phyloP scores from a whole-genome alignment of 2,797 vertebrate species.

The Gambusia yucatana region DNA sequence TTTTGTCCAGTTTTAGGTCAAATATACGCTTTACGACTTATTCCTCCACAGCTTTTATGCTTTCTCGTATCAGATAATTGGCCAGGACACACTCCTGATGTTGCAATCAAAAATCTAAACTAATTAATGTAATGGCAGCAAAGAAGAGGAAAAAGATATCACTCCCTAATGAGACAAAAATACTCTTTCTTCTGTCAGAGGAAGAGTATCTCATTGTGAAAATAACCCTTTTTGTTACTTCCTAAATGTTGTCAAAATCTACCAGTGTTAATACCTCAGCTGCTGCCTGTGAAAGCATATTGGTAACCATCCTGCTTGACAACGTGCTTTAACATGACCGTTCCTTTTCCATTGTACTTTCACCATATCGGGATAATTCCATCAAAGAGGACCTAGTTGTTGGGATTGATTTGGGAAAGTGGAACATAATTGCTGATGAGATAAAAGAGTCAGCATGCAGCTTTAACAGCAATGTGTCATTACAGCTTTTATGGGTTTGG shows the following conservation, averaged over 20 bases:
- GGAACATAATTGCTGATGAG: constrained; percentile 14
- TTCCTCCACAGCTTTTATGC: neutral
- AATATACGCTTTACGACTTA: neutral
- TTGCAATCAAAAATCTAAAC: neutral
- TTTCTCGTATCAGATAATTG: neutral
- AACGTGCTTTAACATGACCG: constrained; percentile 43
- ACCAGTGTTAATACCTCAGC: constrained; percentile 49
- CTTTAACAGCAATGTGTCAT: constrained; percentile 33
- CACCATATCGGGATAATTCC: constrained; percentile 44
- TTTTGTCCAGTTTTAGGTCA: neutral
- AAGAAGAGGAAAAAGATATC: neutral
- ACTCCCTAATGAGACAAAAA: neutral
- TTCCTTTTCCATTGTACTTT: constrained; percentile 41
- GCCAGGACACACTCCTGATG: neutral
- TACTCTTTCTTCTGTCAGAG: neutral
- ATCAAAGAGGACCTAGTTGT: constrained; percentile 7
- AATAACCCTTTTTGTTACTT: constrained; percentile 4
- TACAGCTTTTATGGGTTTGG: constrained; percentile 44
- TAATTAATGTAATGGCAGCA: neutral
- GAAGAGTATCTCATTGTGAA: neutral
- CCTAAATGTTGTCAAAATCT: constrained; percentile 3
- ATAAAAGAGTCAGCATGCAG: constrained; percentile 42
- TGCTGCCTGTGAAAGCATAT: constrained; percentile 25
- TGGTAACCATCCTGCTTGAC: constrained; percentile 42
- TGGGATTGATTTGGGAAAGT: constrained; percentile 13